Evolutionary conservation across 2,888 invertebrate species (phyloP).

Genomic region (Agrotis clavis): DNA sequence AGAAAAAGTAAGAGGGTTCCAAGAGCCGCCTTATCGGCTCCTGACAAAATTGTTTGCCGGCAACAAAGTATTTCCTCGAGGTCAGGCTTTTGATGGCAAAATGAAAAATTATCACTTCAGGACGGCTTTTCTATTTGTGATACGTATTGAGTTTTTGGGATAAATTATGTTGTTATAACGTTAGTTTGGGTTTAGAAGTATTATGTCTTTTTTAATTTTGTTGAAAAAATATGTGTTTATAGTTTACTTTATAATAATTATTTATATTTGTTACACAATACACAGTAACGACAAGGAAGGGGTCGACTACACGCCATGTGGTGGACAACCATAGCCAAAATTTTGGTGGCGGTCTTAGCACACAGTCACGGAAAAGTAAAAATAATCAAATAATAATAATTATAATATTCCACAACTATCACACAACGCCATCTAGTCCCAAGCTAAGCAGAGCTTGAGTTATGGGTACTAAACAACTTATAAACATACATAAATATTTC

Average conservation of each 20-base stretch:
- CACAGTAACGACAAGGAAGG: no score
- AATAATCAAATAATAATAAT: no score
- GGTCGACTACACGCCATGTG: no score
- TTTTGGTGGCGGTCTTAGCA: no score
- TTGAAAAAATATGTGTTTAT: background rate
- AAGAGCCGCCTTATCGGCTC: conserved; percentile 43
- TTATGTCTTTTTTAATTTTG: background rate
- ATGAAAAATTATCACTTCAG: conserved; percentile 58
- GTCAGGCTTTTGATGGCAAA: conserved; percentile 47
- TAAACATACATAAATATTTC: no score
- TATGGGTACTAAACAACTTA: no score
- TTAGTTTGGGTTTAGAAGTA: background rate
- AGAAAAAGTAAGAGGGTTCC: conserved; percentile 45
- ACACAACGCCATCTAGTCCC: no score
- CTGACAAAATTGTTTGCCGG: conserved; percentile 62
- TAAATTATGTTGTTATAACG: conserved; percentile 4
- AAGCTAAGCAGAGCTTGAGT: no score
- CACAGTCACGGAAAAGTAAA: no score
- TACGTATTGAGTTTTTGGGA: conserved; percentile 15
- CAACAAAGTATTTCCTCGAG: conserved; percentile 58
- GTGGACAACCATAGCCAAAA: no score
- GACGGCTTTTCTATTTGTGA: conserved; percentile 28
- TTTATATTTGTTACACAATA: no score
- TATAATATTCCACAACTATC: no score
- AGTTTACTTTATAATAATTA: background rate